Evolutionary conservation across 1,140 invertebrate genomes (phyloP), one percentile per base, ranked within the genome.

Genomic region (Heliconius hermathena): DNA sequence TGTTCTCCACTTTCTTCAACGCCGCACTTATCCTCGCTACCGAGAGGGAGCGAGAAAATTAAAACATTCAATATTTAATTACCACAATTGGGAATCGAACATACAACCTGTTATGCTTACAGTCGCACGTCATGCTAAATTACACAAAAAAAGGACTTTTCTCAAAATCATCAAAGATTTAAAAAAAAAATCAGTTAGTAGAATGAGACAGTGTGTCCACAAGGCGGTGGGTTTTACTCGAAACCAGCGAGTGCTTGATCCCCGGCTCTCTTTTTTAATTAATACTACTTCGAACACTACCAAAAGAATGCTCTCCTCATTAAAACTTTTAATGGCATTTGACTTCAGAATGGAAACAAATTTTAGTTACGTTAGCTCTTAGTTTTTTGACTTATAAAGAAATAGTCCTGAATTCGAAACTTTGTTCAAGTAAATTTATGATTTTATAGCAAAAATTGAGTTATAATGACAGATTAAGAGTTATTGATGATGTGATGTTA

Each of bases 291-390:
- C 88, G 91, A 93, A 90, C 89, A 88, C 85, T 87, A 84, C 76
- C 86, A 84, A 91, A 93, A 94, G 91, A 92, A 94, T 94, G 90
- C 92, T 90, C 84, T 87, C 92, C 89, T 92, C 91, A 92, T 94
- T 94, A 94, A 94, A 94, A 94, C 79, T 94, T 94, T 93, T 93
- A 94, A 94, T 93, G 90, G 90, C 90, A 88, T 94, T 92, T 91
- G 90, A 90, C 86, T 91, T 88, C 80, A 85, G 86, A 84, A 86
- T 87, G 83, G 88, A 86, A 88, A 90, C 90, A 91, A 91, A 90
- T 88, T 88, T 85, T 85, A 88, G 85, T 84, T 83, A 86, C 84
- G 85, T 86, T 81, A 83, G 83, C 81, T 90, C 86, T 88, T 89
- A 87, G 81, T 87, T 87, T 60, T 85, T 84, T 85, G 79, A 84